Evolutionary conservation across 2,797 vertebrate genomes (phyloP), one percentile per base, ranked within the genome.

Genomic region (Amazonetta brasiliensis): DNA sequence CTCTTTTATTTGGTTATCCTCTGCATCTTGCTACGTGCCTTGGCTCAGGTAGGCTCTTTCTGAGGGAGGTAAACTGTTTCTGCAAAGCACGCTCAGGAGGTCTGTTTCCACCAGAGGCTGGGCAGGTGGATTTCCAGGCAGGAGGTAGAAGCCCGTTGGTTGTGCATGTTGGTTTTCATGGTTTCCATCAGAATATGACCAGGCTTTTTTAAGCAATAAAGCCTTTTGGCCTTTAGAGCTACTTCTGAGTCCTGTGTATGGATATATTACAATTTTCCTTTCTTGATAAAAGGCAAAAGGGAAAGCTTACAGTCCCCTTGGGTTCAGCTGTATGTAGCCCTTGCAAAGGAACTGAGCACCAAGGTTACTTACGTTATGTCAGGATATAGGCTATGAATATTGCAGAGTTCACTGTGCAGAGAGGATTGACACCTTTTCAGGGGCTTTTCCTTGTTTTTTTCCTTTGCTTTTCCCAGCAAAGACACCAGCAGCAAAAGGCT

Each of bases 321-420:
- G 3, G 4, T 11, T 79, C 50, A 59, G 22, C 11, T 43, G 7
- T 30, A 17, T 68, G 26, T 18, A 90, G 52, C 9, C 11, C 18
- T 76, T 78, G 31, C 37, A 82, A 62, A 6, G 7, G 7, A 63
- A 54, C 3, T 9, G 26, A 67, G 37, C 17, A n/a, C 12, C 22
- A 13, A 23, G 0, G 1, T 6, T 5, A 25, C 5, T 35, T 73
- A 30, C 30, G 2, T 58, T 35, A 22, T 3, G 2, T 73, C 35
- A 62, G 16, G 13, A 13, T 73, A 13, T 8, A 26, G 25, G 4
- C 10, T 66, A 26, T 23, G 50, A 31, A 44, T 5, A 15, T 39
- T 48, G 14, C 23, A 62, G 58, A 48, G 7, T 39, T 3, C 12
- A 60, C 13, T 12, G 13, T 25, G 15, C 12, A 14, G 28, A 73